Base-by-base conservation (phyloP, 23 tunicate genomes). In the Pegea sp. region DNA sequence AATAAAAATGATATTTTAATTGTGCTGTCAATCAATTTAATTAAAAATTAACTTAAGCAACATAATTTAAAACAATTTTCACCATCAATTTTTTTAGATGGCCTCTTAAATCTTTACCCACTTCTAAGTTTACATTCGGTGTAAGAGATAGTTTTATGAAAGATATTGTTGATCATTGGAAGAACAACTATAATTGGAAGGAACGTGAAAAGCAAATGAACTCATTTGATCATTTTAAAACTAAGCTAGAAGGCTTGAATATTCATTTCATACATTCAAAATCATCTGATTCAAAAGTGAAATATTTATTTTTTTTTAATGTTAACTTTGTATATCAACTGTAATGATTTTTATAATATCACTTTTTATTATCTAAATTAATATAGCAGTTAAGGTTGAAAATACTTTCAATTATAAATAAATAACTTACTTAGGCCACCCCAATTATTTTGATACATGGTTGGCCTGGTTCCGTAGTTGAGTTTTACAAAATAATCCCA, bases 401-500 rank as follows among this genome's bases (percentile, higher is more conserved):
- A n/a, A n/a, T n/a, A n/a, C n/a, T n/a, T n/a, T n/a, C n/a, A n/a
- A n/a, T 18, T 42, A 42, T 0, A 42, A 18, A 19, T 18, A n/a
- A n/a, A n/a, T n/a, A 52, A n/a, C 22, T 1, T 16, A 8, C 38
- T 23, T 29, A 57, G 71, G 33, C 71, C 0, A 58, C 24, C 18
- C 63, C 64, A 56, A 13, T 77, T 13, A 24, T 84, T 43, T 13
- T 73, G 49, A 61, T 53, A 5, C 95, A 84, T 53, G 95, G 95
- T 6, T 84, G 95, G 95, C 95, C 95, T 11, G 95, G 95, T 18
- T 64, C 74, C 0, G 64, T 84, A 53, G 64, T 73, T 4, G 95
- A 84, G 29, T 84, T 58, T 31, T 48, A 59, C 28, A 79, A 74
- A 30, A 69, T 64, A 5, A 67, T 84, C 21, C 74, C 72, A 34